A percentile compares a stretch with the other conserved stretches of the same genome.
phyloP scores from a whole-genome alignment of 2,113 vertebrate genomes.

The Crotalus tigris region DNA sequence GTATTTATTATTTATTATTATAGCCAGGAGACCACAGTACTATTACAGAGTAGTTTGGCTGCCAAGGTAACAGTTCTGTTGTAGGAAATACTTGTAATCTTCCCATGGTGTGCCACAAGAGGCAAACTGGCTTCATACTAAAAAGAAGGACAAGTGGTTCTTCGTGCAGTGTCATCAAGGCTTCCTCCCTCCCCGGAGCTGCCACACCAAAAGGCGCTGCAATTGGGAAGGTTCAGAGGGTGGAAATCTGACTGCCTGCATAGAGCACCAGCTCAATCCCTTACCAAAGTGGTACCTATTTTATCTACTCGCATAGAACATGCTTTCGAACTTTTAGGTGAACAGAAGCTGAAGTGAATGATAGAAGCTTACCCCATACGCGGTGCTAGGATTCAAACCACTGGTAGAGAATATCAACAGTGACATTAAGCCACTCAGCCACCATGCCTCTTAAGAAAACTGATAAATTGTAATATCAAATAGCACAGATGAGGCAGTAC shows the following conservation, averaged over 20 bases:
- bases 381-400: neutral
- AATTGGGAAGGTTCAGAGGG: neutral
- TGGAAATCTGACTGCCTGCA: neutral
- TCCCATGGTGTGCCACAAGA: neutral
- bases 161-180: neutral
- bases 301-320: neutral
- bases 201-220: rapidly evolving
- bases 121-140: neutral
- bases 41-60: neutral
- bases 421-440: neutral
- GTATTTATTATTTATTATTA: neutral
- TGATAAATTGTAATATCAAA: neutral
- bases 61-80: neutral
- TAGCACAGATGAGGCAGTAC: too few relatives aligned
- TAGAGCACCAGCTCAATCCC: neutral
- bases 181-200: neutral
- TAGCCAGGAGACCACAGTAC: neutral
- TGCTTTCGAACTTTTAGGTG: neutral
- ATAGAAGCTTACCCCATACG: neutral
- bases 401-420: neutral
- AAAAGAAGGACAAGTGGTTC: neutral
- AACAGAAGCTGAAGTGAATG: neutral
- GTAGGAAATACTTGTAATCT: neutral
- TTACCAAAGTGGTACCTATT: neutral
- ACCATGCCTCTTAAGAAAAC: neutral